Conservation (phyloP, 2,888 invertebrate species). For the Rhagonycha lutea region DNA sequence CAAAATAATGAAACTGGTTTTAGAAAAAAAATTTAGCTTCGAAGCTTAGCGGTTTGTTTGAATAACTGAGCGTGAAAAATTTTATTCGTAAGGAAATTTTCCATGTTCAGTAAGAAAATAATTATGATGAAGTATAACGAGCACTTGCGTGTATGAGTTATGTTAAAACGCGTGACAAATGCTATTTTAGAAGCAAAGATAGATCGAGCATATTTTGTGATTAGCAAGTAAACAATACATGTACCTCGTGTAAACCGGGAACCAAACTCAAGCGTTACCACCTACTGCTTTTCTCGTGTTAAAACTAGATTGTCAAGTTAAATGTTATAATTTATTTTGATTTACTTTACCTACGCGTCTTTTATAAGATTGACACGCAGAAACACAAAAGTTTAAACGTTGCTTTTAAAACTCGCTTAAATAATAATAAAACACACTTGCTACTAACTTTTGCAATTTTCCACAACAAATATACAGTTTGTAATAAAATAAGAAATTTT, state of each 20-base stretch:
- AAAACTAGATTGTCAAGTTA: slow-evolving; percentile 1
- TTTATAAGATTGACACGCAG: not conserved
- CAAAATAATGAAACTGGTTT: too few species aligned
- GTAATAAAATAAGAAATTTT: not conserved
- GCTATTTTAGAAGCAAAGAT: not conserved
- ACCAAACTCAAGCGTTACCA: not conserved
- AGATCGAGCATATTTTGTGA: slow-evolving; percentile 1
- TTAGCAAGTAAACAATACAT: slow-evolving; percentile 2
- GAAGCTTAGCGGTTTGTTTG: not conserved
- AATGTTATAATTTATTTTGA: slow-evolving; percentile 3
- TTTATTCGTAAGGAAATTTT: not conserved
- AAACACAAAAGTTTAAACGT: not conserved
- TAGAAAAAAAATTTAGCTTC: not conserved
- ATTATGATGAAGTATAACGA: not conserved
- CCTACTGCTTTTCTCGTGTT: not conserved
- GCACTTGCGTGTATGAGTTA: not conserved
- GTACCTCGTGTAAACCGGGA: slow-evolving; percentile 2
- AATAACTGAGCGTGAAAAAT: not conserved
- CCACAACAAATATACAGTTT: not conserved
- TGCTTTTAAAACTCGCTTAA: not conserved
- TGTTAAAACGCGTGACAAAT: slow-evolving; percentile 3
- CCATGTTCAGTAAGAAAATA: not conserved
- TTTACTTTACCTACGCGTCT: not conserved
- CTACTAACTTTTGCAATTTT: not conserved
- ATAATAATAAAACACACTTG: not conserved